These are phyloP conservation scores for Bradypodion ventrale DNA, from an alignment of 2,797 vertebrate species.

Conservation along the genomic window DNA sequence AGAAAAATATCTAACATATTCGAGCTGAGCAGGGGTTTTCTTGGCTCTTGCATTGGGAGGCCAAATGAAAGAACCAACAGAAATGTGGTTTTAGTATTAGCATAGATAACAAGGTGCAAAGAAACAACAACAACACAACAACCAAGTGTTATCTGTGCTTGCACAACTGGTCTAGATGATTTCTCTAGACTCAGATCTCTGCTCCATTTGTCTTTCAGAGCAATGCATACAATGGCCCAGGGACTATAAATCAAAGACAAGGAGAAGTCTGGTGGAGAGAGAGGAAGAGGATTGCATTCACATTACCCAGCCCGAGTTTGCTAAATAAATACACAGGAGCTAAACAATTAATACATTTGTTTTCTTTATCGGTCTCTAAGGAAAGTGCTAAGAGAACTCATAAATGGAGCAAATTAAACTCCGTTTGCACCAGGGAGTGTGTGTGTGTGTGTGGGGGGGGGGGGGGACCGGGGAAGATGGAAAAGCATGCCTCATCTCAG, in stretches of 20 bases:
- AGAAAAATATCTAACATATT: not conserved
- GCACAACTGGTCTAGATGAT: not conserved
- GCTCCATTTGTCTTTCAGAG: slow-evolving; percentile 47
- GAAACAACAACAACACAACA: too few species aligned
- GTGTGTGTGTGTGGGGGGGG: too few species aligned
- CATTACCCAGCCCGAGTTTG: slow-evolving; percentile 68
- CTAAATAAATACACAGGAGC: slow-evolving; percentile 71
- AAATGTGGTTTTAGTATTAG: not conserved
- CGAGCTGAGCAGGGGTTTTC: not conserved
- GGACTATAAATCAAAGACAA: slow-evolving; percentile 61
- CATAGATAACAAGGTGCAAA: not conserved
- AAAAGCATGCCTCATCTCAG: not conserved
- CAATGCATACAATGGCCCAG: slow-evolving; percentile 46
- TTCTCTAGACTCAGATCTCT: not conserved
- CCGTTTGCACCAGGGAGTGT: not conserved
- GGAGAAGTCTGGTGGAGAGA: not conserved
- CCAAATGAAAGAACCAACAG: not conserved
- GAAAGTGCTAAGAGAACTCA: slow-evolving; percentile 59
- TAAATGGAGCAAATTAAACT: slow-evolving; percentile 65
- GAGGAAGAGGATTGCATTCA: slow-evolving; percentile 1
- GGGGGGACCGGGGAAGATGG: not conserved
- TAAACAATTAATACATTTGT: slow-evolving; percentile 69
- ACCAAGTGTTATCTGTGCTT: not conserved
- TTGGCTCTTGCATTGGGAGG: not conserved
- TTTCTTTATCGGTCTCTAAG: slow-evolving; percentile 62